These are phyloP conservation scores for Parnassius glacialis DNA, from an alignment of 2,888 invertebrate species.

Conservation along the genomic window DNA sequence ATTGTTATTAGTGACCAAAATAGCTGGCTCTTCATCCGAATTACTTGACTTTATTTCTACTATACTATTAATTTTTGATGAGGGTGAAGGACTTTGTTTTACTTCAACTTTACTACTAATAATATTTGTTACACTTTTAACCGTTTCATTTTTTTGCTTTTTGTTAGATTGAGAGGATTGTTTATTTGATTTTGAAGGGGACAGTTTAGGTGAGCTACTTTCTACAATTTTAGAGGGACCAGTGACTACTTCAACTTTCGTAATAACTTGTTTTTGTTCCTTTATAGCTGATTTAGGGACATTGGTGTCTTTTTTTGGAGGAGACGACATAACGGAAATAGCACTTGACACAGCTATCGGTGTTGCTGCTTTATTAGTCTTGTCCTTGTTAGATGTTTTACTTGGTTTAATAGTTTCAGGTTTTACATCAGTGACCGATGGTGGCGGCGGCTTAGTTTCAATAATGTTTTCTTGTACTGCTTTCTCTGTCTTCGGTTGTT, in stretches of 20 bases:
- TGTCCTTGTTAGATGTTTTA: conserved; percentile 63
- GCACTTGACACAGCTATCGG: conserved; percentile 64
- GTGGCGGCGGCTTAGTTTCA: conserved; percentile 72
- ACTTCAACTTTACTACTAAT: conserved; percentile 76
- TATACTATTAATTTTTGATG: conserved; percentile 75
- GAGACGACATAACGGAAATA: conserved; percentile 60
- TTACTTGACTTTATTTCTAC: conserved; percentile 77
- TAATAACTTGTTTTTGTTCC: conserved; percentile 72
- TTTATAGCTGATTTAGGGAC: conserved; percentile 70
- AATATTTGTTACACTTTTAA: conserved; percentile 64
- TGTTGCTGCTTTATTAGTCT: conserved; percentile 61
- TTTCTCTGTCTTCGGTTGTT: conserved; percentile 68
- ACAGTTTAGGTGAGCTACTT: conserved; percentile 52
- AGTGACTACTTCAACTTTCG: conserved; percentile 80
- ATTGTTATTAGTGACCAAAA: conserved; percentile 85
- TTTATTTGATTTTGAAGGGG: conserved; percentile 53
- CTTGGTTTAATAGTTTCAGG: conserved; percentile 73
- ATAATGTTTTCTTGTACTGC: conserved; percentile 71
- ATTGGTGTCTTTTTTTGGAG: conserved; percentile 68
- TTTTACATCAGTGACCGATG: conserved; percentile 58
- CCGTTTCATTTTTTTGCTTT: conserved; percentile 54
- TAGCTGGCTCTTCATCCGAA: conserved; percentile 79
- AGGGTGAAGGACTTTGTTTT: conserved; percentile 59
- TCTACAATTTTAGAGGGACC: conserved; percentile 75
- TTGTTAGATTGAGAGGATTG: conserved; percentile 49